Conservation (phyloP, 2,888 invertebrate species). For the Nebria salina region DNA sequence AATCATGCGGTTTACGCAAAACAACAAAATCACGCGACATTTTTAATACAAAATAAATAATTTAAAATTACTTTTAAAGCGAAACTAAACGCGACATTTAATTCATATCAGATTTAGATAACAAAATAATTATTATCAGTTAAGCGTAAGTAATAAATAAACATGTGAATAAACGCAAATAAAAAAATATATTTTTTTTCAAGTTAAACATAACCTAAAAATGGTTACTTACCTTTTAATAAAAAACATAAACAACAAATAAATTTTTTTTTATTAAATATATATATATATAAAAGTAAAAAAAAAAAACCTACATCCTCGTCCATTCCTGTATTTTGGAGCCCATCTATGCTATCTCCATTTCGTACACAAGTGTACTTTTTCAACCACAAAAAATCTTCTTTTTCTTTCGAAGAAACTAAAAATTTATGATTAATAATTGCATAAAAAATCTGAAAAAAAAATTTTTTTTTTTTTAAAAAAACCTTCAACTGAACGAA, state of each 20-base stretch:
- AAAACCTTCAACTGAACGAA: constrained; percentile 71
- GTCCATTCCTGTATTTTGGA: constrained; percentile 51
- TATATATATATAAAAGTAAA: neutral
- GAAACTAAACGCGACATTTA: too few relatives aligned
- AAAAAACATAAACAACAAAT: too few relatives aligned
- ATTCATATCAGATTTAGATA: too few relatives aligned
- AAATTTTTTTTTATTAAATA: too few relatives aligned
- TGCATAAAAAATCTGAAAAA: neutral
- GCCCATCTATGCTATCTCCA: constrained; percentile 30
- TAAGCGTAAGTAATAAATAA: too few relatives aligned
- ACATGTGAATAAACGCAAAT: too few relatives aligned
- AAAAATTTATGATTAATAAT: constrained; percentile 48
- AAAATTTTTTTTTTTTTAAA: constrained; percentile 21
- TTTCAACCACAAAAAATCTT: constrained; percentile 69
- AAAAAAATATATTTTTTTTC: too few relatives aligned
- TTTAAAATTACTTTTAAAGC: too few relatives aligned
- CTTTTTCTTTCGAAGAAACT: constrained; percentile 55
- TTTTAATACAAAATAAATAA: neutral
- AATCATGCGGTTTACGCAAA: neutral
- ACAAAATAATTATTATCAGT: too few relatives aligned
- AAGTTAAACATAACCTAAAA: too few relatives aligned
- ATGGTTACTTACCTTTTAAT: too few relatives aligned
- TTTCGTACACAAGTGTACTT: constrained; percentile 64
- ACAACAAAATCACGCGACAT: neutral
- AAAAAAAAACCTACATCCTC: constrained; percentile 53